Evolutionary conservation across 2,797 vertebrate species (phyloP), one percentile per base, ranked within the genome.

Genomic region (Poecile montanus): DNA sequence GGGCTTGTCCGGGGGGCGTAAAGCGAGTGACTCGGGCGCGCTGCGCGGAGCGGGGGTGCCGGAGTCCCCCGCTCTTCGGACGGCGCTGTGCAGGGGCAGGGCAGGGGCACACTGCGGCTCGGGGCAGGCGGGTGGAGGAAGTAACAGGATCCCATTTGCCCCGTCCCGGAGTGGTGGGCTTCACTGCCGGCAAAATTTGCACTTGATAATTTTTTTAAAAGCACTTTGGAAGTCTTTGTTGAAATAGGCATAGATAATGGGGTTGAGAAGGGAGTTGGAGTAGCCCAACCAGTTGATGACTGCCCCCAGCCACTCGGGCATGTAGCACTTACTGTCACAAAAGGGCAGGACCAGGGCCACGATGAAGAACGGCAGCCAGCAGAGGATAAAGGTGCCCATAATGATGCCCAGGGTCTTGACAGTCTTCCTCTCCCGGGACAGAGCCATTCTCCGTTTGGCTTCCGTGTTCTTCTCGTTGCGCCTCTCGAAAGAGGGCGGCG

Each of bases 151-250:
- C n/a, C 10, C n/a, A 11, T 58, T 61, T 54, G 61, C 61, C 29
- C 45, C 15, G 66, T 70, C 70, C 72, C 17, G 27, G 50, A 63
- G 56, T 17, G 45, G 36, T 9, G 60, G 27, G 34, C 53, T 95
- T 97, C 97, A 99, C 60, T 96, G 97, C 97, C 98, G 98, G 97
- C 99, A 98, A 92, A 99, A 99, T 97, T 99, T 99, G 98, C 99
- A 99, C 98, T 98, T 99, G 91, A 99, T 86, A 76, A 99, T 99
- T 97, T 99, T 99, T 98, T 99, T 99, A 97, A 99, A 99, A 76
- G 99, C 99, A 97, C 97, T 99, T 98, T 99, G 99, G 97, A 99
- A 99, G 98, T 99, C 99, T 96, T 99, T 99, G 98, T 99, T 99
- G 97, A 99, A 99, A 96, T 99, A 99, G 88, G 99, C 99, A 91